Evolutionary conservation across 2,888 invertebrate genomes (phyloP).

Genomic region (Plemyria rubiginata): DNA sequence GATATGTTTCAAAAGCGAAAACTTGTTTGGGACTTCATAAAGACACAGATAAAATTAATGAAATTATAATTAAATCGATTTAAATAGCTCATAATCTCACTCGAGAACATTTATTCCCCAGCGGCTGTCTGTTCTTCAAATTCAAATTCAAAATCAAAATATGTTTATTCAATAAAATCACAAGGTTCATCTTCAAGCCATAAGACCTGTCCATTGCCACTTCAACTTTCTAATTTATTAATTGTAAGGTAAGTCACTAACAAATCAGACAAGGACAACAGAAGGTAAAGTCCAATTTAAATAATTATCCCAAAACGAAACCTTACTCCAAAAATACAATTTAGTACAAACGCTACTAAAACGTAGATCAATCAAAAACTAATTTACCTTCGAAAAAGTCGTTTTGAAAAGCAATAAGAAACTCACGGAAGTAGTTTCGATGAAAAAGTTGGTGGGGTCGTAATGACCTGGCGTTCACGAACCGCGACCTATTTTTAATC

Average conservation of each 20-base stretch:
- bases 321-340: conserved; percentile 1
- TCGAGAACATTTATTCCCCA: too few relatives aligned
- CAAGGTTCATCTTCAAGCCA: too few relatives aligned
- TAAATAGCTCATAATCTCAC: too few relatives aligned
- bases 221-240: too few relatives aligned
- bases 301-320: not conserved
- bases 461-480: conserved; percentile 74
- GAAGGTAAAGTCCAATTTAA: not conserved
- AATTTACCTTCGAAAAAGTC: conserved; percentile 34
- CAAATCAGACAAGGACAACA: too few relatives aligned
- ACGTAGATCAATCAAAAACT: conserved; percentile 35
- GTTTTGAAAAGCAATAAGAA: conserved; percentile 36
- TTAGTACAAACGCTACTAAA: conserved; percentile 12
- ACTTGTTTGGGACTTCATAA: conserved; percentile 1
- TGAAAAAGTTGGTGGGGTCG: conserved; percentile 63
- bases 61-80: too few relatives aligned
- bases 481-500: conserved; percentile 82
- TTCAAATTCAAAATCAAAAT: too few relatives aligned
- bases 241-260: too few relatives aligned
- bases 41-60: too few relatives aligned
- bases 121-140: too few relatives aligned
- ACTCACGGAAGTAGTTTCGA: conserved; percentile 47
- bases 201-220: too few relatives aligned
- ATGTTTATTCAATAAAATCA: too few relatives aligned
- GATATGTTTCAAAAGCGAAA: not conserved